phyloP scores from a whole-genome alignment of 2,888 invertebrate species.

The Morpho deidamia region DNA sequence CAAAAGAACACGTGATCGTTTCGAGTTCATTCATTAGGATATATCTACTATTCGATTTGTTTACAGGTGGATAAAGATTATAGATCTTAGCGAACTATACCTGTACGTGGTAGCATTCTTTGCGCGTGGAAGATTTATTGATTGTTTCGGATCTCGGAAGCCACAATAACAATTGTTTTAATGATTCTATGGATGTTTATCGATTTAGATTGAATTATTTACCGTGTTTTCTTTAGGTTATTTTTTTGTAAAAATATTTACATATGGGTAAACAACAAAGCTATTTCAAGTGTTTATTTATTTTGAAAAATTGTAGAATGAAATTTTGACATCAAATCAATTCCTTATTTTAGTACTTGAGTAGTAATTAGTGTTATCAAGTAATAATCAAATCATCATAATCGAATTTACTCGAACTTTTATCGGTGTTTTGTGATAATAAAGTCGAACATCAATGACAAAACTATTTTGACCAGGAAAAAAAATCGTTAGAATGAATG shows the following conservation, averaged over 20 bases:
- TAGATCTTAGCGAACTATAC: conserved; percentile 26
- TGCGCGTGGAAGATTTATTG: conserved; percentile 15
- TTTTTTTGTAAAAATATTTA: too few species aligned
- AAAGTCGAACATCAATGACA: not conserved
- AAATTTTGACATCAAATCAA: too few species aligned
- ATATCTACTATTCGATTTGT: conserved; percentile 21
- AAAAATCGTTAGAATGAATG: too few species aligned
- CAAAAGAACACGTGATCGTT: conserved; percentile 64
- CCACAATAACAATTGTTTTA: conserved; percentile 1
- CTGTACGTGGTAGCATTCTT: conserved; percentile 14
- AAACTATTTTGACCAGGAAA: too few species aligned
- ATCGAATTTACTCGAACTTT: not conserved
- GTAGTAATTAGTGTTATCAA: too few species aligned
- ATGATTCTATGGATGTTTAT: conserved; percentile 1
- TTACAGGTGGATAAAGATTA: conserved; percentile 36
- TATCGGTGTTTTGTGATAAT: not conserved
- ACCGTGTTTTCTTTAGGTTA: too few species aligned
- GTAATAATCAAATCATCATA: too few species aligned
- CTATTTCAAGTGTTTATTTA: too few species aligned
- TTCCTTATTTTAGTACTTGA: too few species aligned
- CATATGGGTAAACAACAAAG: too few species aligned
- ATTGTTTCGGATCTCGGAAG: conserved; percentile 16
- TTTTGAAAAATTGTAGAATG: too few species aligned
- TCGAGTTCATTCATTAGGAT: conserved; percentile 54
- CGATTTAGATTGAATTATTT: conserved; percentile 1